Evolutionary conservation across 2,888 invertebrate species (phyloP).

Genomic region (Leuctra nigra): DNA sequence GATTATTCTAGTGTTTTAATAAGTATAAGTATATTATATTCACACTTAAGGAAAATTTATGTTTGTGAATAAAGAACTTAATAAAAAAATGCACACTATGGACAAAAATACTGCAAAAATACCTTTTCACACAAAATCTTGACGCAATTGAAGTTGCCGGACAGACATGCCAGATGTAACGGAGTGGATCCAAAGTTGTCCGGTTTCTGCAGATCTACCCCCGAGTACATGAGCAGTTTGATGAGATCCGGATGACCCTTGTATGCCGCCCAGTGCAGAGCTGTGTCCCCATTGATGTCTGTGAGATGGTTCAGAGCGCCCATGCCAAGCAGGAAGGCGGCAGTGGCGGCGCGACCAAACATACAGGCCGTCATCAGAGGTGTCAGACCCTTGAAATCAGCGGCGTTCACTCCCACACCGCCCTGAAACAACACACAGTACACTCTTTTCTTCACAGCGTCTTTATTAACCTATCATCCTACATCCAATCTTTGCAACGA

Average conservation of each 20-base stretch:
- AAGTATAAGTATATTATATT: too few species aligned
- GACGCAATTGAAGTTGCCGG: constrained; percentile 81
- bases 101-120: too few species aligned
- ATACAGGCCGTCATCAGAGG: constrained; percentile 89
- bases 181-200: constrained; percentile 92
- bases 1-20: too few species aligned
- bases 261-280: constrained; percentile 91
- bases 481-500: too few species aligned
- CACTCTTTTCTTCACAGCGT: too few species aligned
- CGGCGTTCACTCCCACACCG: constrained; percentile 82
- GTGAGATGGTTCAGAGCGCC: constrained; percentile 79
- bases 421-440: too few species aligned
- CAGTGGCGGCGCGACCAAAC: constrained; percentile 86
- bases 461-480: too few species aligned
- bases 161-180: constrained; percentile 80
- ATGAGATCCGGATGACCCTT: constrained; percentile 88
- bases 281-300: constrained; percentile 89
- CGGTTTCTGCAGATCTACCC: constrained; percentile 80
- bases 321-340: constrained; percentile 84
- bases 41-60: too few species aligned
- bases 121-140: constrained; percentile 83
- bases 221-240: constrained; percentile 81
- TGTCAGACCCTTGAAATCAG: constrained; percentile 82
- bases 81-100: neutral
- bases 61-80: neutral